Conservation (phyloP, 1,140 invertebrate genomes). For the Drosophila pallidifrons region DNA sequence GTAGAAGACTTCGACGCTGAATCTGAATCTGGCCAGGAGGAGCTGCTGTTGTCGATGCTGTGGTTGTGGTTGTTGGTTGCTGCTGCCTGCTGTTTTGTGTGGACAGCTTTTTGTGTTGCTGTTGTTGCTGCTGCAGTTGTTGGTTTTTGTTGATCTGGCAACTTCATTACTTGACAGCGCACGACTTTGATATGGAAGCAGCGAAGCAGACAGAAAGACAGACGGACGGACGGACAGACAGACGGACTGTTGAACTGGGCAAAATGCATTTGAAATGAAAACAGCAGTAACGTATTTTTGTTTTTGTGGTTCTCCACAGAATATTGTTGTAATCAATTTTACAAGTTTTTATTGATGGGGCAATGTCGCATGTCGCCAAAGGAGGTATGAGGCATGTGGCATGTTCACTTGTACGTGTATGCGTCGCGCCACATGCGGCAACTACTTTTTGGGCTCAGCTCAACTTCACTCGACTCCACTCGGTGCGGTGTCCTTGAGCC, state of each 20-base stretch:
- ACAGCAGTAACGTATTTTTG: conserved; percentile 23
- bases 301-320: conserved; percentile 13
- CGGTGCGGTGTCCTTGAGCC: conserved; percentile 58
- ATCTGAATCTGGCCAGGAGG: conserved; percentile 25
- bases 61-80: conserved; percentile 14
- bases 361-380: conserved; percentile 35
- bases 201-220: neutral
- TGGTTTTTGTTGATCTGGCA: conserved; percentile 81
- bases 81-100: conserved; percentile 55
- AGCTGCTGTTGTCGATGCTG: conserved; percentile 26
- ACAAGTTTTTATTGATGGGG: conserved; percentile 76
- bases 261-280: conserved; percentile 60
- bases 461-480: neutral
- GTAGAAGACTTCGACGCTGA: conserved; percentile 53
- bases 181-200: conserved; percentile 76
- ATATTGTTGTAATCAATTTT: conserved; percentile 78
- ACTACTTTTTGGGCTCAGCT: conserved; percentile 44
- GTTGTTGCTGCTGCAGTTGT: conserved; percentile 50
- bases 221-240: neutral
- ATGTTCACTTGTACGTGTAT: neutral
- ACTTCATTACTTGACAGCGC: conserved; percentile 82
- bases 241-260: conserved; percentile 14
- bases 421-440: conserved; percentile 21
- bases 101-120: conserved; percentile 49
- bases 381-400: conserved; percentile 59